Evolutionary conservation across 2,797 vertebrate genomes (phyloP), one percentile per base, ranked within the genome.

Genomic region (Tauraco hartlaubi): DNA sequence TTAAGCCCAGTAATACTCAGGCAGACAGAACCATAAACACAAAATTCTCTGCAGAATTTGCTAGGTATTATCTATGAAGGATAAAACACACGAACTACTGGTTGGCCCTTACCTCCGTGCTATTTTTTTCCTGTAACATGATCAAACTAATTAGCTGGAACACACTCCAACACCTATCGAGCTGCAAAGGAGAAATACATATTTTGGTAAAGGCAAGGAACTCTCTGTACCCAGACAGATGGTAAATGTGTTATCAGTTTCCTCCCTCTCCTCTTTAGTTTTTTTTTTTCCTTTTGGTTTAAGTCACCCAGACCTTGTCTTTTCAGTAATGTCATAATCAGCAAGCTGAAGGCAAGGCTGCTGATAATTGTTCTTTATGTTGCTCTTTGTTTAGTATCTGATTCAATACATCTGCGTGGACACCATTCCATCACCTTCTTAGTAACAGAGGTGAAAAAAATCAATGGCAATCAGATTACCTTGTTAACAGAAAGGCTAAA

Each of bases 391-490:
- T 98, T 98, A 98, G 98, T 98, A 98, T 98, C 98, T 98, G 98
- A 99, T 98, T 98, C 99, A 99, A 98, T 99, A 99, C 98, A 98
- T 98, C 98, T 98, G 98, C 95, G 98, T 98, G 98, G 99, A 99
- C 98, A 98, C 98, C 98, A 98, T 98, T 99, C 98, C 98, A 98
- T 98, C 98, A 98, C 98, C 98, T 98, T 98, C 98, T 98, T 98
- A 98, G 98, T 98, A 99, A 98, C 98, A 98, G 97, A 97, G 98
- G 98, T 98, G 98, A 97, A 97, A 98, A 98, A 99, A 99, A 99
- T 99, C 99, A 99, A 99, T 99, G 98, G 95, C 98, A 99, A 99
- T 99, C 98, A 99, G 98, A 99, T 99, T 98, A 99, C 98, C 98
- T 98, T 98, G 98, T 99, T 99, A 98, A 98, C 98, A 98, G 98